Base-by-base conservation (phyloP, 2,888 invertebrate genomes). In the Stenchaetothrips biformis region DNA sequence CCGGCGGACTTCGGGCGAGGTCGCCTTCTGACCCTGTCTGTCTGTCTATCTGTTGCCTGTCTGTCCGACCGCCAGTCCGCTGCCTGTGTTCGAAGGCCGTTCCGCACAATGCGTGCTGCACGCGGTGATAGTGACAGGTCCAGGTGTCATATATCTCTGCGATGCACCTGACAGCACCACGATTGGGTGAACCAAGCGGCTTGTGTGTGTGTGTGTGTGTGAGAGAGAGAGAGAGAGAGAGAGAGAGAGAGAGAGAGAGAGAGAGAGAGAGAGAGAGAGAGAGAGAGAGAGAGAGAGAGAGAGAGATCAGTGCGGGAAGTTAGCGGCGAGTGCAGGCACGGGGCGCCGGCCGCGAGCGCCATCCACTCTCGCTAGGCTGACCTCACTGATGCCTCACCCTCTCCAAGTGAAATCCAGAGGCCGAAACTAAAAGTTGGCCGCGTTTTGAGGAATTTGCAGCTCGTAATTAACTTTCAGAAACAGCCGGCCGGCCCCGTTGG, bases 111-210 rank as follows among this genome's bases (percentile, higher is more conserved):
- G 37, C 37, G 37, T 37, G 37, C 37, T 37, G 37, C 37, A 37
- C 37, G 37, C 37, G 37, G 37, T 37, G 37, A 37, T 37, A 37
- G 37, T 37, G 37, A 37, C 37, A 37, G 37, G 37, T 37, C 89
- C 89, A 88, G 88, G 89, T 89, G 89, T 89, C 89, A 89, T 89
- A 89, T 89, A 89, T 89, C 89, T 89, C 89, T 89, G 4, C 37
- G 37, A 37, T 37, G 37, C 37, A 4, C 37, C 37, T 37, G 37
- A 37, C 37, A 37, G 37, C 37, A 4, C 37, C 37, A 37, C 37
- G 37, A 37, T 37, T 37, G 37, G 37, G 37, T 4, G 37, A 37
- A 4, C 37, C 37, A 37, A 37, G 37, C 37, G 37, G 37, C 4
- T 1, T 37, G 37, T 37, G 37, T 37, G 37, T 37, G 37, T 37